Evolutionary conservation across 2,888 invertebrate species (phyloP), one percentile per base, ranked within the genome.

Genomic region (Gastrophysa polygoni): DNA sequence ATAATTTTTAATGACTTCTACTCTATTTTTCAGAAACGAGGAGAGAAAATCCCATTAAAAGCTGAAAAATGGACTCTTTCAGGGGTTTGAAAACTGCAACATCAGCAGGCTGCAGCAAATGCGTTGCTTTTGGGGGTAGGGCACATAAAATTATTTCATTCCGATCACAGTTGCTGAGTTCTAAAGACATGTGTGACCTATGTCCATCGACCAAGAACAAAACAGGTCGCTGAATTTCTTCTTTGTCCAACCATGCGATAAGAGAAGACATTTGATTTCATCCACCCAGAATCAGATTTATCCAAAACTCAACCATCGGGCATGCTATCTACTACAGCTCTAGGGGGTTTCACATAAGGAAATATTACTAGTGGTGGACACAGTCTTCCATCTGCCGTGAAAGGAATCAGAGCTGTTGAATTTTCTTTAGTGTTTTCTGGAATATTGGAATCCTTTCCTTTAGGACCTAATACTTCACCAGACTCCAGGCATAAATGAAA

Each of bases 141-240:
- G 68, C 65, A 55, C 69, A 71, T 17, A 76, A 51, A 48, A 75
- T 72, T 14, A 76, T 76, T 18, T 60, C 56, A 47, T 73, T 68
- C 11, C 70, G 65, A 16, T 64, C 55, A 61, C 74, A 77, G 16
- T 71, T 44, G 57, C 68, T 68, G 1, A 73, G 44, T 44, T 69
- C 63, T 17, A 72, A 14, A 17, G 68, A 70, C 46, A 73, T 52
- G 52, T 76, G 77, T 1, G 74, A 74, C 44, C 65, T 67, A 54
- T 73, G 75, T 7, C 74, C 75, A 64, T 76, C 75, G 7, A 75
- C 61, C 11, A 74, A 69, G 46, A 74, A 57, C 18, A 74, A 57
- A 7, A 74, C 68, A 6, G 74, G 71, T 57, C 55, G 68, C 16
- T 56, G 28, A 44, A 66, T 68, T 20, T 64, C 52, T 20, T 71